A percentile compares a stretch with the other conserved stretches of the same genome.
Evolutionary conservation across 2,113 vertebrate species (phyloP).

Genomic region (Stigmatopora argus): DNA sequence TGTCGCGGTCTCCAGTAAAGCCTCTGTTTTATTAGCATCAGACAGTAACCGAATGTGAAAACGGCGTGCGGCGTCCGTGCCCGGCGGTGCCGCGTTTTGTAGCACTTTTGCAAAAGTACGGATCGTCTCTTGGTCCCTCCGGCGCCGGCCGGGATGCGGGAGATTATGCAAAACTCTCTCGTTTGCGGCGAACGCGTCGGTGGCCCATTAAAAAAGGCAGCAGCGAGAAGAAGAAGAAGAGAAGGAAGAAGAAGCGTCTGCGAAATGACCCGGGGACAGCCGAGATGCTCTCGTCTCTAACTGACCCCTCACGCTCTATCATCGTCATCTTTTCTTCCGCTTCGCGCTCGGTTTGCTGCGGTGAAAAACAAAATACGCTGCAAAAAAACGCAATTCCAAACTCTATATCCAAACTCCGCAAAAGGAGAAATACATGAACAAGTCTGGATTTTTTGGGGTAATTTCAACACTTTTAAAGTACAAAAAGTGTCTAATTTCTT

Average conservation of each 20-base stretch:
- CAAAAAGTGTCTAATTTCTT: too few species aligned
- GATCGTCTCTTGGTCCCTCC: conserved; percentile 53
- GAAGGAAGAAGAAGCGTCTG: conserved; percentile 51
- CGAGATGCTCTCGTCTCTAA: conserved; percentile 66
- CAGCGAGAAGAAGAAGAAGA: conserved; percentile 38
- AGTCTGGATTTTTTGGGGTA: too few species aligned
- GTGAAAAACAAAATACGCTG: conserved; percentile 68
- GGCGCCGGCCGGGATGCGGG: conserved; percentile 32
- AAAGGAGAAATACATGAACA: too few species aligned
- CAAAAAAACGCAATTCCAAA: neutral
- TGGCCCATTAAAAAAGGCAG: conserved; percentile 39
- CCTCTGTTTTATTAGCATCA: neutral
- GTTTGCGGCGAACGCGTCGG: conserved; percentile 43
- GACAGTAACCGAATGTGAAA: conserved; percentile 40
- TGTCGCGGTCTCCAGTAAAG: neutral
- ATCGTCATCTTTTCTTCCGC: conserved; percentile 75
- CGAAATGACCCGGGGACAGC: conserved; percentile 69
- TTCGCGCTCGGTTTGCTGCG: conserved; percentile 74
- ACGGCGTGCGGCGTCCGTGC: conserved; percentile 41
- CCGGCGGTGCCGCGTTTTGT: conserved; percentile 49
- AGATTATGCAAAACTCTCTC: conserved; percentile 44
- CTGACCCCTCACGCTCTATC: conserved; percentile 74
- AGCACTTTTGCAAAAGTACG: conserved; percentile 48
- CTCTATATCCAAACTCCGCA: too few species aligned
- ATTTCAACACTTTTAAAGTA: too few species aligned